Conservation (phyloP, 2,113 vertebrate species). For the Speoplatyrhinus poulsoni region DNA sequence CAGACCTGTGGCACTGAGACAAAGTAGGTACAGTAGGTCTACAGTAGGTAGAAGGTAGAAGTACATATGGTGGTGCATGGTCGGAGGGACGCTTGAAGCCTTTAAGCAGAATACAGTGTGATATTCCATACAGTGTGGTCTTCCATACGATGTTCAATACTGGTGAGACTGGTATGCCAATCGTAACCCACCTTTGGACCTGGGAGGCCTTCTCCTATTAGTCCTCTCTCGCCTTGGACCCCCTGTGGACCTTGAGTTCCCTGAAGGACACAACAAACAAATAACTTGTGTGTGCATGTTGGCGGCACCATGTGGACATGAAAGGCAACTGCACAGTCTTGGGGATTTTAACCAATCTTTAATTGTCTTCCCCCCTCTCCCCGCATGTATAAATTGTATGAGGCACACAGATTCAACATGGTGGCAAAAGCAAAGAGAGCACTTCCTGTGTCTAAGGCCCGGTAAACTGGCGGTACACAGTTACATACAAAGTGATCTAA, state of each 20-base stretch:
- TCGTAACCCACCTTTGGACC: slow-evolving; percentile 82
- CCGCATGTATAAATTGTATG: too few species aligned
- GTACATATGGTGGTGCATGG: background rate
- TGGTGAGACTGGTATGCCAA: slow-evolving; percentile 2
- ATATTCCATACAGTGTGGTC: too few species aligned
- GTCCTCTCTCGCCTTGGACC: slow-evolving; percentile 84
- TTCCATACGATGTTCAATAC: background rate
- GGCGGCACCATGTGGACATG: background rate
- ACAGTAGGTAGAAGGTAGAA: background rate
- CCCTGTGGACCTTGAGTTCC: slow-evolving; percentile 88
- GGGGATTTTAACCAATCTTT: too few species aligned
- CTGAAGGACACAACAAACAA: slow-evolving; percentile 60
- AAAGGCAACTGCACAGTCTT: too few species aligned
- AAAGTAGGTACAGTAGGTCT: background rate
- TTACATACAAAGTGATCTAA: too few species aligned
- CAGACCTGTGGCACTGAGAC: slow-evolving; percentile 36
- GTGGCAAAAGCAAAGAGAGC: too few species aligned
- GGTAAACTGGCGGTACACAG: too few species aligned
- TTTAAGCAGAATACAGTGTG: too few species aligned
- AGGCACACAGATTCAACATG: too few species aligned
- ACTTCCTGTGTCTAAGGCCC: too few species aligned
- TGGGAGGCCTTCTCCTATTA: slow-evolving; percentile 83
- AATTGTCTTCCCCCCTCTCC: too few species aligned
- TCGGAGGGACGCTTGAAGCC: too few species aligned
- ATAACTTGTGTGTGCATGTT: background rate